phyloP scores from a whole-genome alignment of 2,888 invertebrate species.

The Philhelius pedissequus region DNA sequence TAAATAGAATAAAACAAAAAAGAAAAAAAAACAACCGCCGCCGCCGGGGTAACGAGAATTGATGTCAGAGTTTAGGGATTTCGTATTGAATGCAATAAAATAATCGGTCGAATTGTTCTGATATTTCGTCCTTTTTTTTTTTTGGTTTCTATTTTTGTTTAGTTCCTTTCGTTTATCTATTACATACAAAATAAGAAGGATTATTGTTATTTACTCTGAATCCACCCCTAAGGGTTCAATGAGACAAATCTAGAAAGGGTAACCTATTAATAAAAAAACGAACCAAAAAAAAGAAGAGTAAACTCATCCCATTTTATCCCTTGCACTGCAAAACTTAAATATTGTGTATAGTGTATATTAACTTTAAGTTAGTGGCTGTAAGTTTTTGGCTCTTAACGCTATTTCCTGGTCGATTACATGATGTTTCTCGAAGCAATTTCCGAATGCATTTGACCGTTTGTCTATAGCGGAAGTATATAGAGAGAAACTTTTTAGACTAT shows the following conservation, averaged over 20 bases:
- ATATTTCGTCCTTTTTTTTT: slow-evolving; percentile 18
- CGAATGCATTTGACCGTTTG: slow-evolving; percentile 59
- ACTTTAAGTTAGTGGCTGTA: slow-evolving; percentile 31
- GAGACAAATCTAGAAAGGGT: slow-evolving; percentile 14
- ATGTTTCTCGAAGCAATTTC: slow-evolving; percentile 62
- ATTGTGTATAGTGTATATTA: slow-evolving; percentile 18
- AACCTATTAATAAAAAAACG: too few species aligned
- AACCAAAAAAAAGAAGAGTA: background rate
- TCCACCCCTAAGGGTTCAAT: slow-evolving; percentile 36
- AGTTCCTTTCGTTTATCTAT: slow-evolving; percentile 44
- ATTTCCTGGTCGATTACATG: slow-evolving; percentile 67
- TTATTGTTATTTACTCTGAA: slow-evolving; percentile 63
- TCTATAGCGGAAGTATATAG: slow-evolving; percentile 12
- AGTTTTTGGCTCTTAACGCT: slow-evolving; percentile 58
- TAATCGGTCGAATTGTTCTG: slow-evolving; percentile 56
- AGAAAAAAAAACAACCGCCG: slow-evolving; percentile 7
- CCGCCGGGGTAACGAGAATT: slow-evolving; percentile 51
- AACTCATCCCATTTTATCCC: background rate
- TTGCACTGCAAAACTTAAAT: slow-evolving; percentile 4
- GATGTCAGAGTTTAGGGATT: slow-evolving; percentile 64
- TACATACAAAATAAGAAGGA: slow-evolving; percentile 63
- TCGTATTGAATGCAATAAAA: slow-evolving; percentile 64
- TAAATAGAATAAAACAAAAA: background rate
- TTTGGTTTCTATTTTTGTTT: background rate
- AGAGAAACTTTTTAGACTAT: slow-evolving; percentile 32